Percentiles rank a stretch among this genome's conserved stretches.
These are phyloP conservation scores for Clanis bilineata DNA, from an alignment of 2,888 invertebrate species.

Conservation along the genomic window DNA sequence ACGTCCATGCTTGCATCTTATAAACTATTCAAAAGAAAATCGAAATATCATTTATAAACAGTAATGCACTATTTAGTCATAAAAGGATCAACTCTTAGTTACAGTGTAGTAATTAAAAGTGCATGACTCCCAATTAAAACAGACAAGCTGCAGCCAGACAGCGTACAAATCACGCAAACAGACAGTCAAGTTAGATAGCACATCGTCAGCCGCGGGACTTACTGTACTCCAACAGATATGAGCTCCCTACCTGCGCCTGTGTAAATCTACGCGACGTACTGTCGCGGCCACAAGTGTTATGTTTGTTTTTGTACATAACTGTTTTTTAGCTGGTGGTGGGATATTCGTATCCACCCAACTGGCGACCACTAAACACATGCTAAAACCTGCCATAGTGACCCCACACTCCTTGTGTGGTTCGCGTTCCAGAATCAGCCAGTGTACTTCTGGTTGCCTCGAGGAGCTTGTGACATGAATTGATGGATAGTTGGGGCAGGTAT, in stretches of 20 bases:
- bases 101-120: slow-evolving; percentile 20
- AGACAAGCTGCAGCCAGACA: background rate
- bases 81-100: background rate
- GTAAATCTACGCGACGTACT: slow-evolving; percentile 43
- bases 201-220: slow-evolving; percentile 33
- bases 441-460: no score
- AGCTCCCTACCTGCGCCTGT: slow-evolving; percentile 39
- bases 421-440: no score
- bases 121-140: slow-evolving; percentile 36
- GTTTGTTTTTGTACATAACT: background rate
- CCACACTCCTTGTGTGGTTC: no score
- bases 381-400: no score
- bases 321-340: background rate
- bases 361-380: no score
- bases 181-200: slow-evolving; percentile 5
- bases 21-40: no score
- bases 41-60: no score
- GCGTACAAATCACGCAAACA: slow-evolving; percentile 5
- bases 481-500: no score
- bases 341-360: no score
- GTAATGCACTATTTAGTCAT: no score
- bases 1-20: no score
- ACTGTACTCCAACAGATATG: slow-evolving; percentile 46
- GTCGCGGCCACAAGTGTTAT: slow-evolving; percentile 19
- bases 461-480: no score